phyloP scores from a whole-genome alignment of 2,888 invertebrate genomes.

The Eumacrocentrus americanus region DNA sequence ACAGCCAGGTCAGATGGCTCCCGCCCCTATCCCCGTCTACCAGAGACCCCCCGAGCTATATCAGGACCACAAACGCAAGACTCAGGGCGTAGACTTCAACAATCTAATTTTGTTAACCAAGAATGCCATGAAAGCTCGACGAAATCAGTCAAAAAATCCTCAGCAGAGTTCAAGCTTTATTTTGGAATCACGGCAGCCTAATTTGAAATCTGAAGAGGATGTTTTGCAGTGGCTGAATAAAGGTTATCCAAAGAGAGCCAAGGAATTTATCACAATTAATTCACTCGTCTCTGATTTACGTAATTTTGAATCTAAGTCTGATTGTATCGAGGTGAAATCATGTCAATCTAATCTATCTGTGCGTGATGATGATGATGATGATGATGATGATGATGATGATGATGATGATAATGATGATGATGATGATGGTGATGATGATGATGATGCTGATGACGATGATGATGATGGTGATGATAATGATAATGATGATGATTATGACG shows the following conservation, averaged over 20 bases:
- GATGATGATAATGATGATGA: too few relatives aligned
- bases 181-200: constrained; percentile 43
- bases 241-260: constrained; percentile 40
- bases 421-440: too few relatives aligned
- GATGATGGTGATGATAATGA: not conserved
- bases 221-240: constrained; percentile 46
- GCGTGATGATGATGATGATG: not conserved
- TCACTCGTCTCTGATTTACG: constrained; percentile 39
- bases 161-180: constrained; percentile 36
- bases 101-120: constrained; percentile 57
- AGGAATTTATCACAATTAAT: constrained; percentile 41
- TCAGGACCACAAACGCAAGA: constrained; percentile 44
- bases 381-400: constrained; percentile 5
- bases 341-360: not conserved
- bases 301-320: constrained; percentile 37
- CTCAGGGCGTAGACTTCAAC: constrained; percentile 55
- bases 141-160: constrained; percentile 46
- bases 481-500: not conserved
- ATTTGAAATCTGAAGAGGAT: constrained; percentile 40
- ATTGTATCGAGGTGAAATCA: constrained; percentile 9
- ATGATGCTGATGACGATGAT: too few relatives aligned
- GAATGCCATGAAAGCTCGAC: constrained; percentile 49
- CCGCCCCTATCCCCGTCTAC: constrained; percentile 51
- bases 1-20: constrained; percentile 29
- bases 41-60: constrained; percentile 52